These are phyloP conservation scores for Menidia beryllina DNA, from an alignment of 2,113 vertebrate species.

Conservation along the genomic window DNA sequence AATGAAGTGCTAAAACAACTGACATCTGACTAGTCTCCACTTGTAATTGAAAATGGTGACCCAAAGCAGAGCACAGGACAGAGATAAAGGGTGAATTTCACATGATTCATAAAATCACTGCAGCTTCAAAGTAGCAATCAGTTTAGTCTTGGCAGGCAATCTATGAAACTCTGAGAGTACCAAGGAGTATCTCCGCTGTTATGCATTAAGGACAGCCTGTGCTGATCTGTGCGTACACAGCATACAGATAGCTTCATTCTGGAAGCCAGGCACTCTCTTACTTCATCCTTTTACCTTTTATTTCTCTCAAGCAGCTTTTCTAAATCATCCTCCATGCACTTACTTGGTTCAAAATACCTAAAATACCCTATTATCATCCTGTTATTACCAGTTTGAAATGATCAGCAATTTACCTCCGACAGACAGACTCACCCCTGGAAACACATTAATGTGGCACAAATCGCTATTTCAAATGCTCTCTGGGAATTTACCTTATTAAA, in stretches of 20 bases:
- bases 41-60: too few species aligned
- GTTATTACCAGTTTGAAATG: background rate
- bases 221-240: conserved; percentile 17
- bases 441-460: background rate
- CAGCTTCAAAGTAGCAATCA: conserved; percentile 7
- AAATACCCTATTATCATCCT: background rate
- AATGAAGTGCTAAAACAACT: conserved; percentile 14
- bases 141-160: conserved; percentile 8
- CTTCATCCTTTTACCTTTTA: conserved; percentile 5
- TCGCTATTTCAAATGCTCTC: background rate
- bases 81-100: conserved; percentile 7
- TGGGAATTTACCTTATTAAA: conserved; percentile 3
- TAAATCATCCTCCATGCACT: conserved; percentile 5
- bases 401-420: background rate
- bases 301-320: conserved; percentile 22
- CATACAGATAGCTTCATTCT: conserved; percentile 28
- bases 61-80: background rate
- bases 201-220: conserved; percentile 31
- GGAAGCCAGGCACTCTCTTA: conserved; percentile 24
- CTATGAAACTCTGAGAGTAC: conserved; percentile 10
- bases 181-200: conserved; percentile 7
- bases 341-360: background rate
- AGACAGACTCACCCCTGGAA: background rate
- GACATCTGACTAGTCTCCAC: background rate
- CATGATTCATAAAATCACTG: background rate